These are phyloP conservation scores for Coregonus sp. DNA, from an alignment of 2,797 vertebrate genomes.

Conservation along the genomic window DNA sequence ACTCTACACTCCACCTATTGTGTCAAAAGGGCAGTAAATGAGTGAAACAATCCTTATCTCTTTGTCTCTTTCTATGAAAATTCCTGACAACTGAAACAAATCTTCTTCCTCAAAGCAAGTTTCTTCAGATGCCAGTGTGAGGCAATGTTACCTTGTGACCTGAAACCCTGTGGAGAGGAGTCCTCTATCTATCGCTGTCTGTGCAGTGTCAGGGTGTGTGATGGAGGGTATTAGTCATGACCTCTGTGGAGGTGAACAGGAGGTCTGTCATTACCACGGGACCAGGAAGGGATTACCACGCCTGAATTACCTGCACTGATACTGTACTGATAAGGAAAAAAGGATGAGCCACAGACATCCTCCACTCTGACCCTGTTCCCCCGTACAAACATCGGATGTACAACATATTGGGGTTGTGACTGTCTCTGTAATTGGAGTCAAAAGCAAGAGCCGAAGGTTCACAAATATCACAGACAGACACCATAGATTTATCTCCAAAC, in stretches of 20 bases:
- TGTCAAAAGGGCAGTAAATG: background rate
- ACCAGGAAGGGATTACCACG: conserved; percentile 60
- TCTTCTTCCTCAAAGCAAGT: background rate
- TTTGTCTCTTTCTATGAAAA: background rate
- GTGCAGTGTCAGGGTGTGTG: conserved; percentile 46
- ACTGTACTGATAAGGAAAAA: conserved; percentile 59
- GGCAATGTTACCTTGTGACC: background rate
- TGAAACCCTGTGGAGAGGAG: background rate
- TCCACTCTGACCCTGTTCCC: background rate
- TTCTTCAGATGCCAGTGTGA: background rate
- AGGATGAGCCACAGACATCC: conserved; percentile 35
- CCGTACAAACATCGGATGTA: background rate
- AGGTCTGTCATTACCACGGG: conserved; percentile 59
- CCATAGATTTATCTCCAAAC: background rate
- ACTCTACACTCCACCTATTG: no score
- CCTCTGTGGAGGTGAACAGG: conserved; percentile 58
- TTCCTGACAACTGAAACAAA: background rate
- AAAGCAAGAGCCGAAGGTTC: background rate
- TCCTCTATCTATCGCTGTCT: conserved; percentile 16
- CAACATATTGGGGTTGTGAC: background rate
- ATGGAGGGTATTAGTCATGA: conserved; percentile 53
- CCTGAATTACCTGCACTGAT: conserved; percentile 57
- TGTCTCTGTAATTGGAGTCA: conserved; percentile 3
- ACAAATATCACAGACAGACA: background rate
- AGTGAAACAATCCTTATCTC: background rate